These are phyloP conservation scores for Rhincodon typus DNA, from an alignment of 2,797 vertebrate genomes.

Conservation along the genomic window DNA sequence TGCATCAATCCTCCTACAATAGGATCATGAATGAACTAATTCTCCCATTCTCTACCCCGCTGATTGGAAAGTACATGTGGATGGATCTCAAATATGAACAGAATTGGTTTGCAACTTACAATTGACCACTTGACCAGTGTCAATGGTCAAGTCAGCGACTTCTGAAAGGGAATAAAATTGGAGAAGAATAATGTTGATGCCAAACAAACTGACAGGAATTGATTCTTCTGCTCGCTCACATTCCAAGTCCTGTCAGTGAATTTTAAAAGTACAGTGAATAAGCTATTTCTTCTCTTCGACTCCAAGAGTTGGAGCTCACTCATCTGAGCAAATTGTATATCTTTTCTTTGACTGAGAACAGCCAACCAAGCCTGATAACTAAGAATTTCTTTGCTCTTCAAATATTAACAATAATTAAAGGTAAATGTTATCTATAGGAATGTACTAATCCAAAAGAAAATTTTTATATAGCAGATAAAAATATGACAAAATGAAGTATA, in stretches of 20 bases:
- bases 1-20: neutral
- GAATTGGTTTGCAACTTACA: neutral
- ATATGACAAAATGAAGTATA: neutral
- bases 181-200: neutral
- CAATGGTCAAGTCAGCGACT: neutral
- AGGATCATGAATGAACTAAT: neutral
- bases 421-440: too few species aligned
- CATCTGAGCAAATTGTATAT: constrained; percentile 21
- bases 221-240: too few species aligned
- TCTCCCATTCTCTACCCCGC: neutral
- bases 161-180: neutral
- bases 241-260: neutral
- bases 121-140: neutral
- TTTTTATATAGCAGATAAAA: neutral
- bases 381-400: too few species aligned
- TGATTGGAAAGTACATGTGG: neutral
- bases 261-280: neutral
- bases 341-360: neutral
- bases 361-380: neutral
- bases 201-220: neutral
- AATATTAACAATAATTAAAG: too few species aligned
- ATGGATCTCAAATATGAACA: neutral
- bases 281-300: neutral
- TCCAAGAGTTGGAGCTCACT: neutral
- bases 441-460: neutral